Conservation (phyloP, 2,113 vertebrate species). For the Vombatus ursinus region DNA sequence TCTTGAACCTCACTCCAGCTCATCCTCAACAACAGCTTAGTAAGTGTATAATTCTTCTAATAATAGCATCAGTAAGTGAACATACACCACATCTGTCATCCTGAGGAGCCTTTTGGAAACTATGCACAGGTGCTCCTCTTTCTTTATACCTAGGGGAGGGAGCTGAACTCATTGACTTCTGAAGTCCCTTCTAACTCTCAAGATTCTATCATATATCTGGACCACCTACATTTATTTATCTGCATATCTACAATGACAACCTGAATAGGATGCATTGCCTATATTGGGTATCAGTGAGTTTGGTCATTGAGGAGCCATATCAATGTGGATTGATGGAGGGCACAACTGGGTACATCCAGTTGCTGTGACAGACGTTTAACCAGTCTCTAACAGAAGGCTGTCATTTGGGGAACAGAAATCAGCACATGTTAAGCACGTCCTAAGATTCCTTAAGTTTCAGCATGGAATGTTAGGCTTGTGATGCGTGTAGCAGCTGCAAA, state of each 20-base stretch:
- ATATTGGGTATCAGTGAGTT: neutral
- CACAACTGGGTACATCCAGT: neutral
- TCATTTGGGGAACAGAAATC: constrained; percentile 29
- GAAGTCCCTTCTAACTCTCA: neutral
- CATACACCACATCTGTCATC: neutral
- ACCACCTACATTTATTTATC: neutral
- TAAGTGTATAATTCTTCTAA: constrained; percentile 45
- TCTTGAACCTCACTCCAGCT: constrained; percentile 26
- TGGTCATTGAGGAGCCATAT: neutral
- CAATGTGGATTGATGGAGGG: neutral
- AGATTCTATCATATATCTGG: neutral
- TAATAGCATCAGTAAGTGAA: constrained; percentile 23
- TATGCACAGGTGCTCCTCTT: neutral
- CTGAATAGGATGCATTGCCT: neutral
- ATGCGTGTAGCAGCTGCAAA: constrained; percentile 29
- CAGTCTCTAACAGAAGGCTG: neutral
- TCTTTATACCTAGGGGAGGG: neutral
- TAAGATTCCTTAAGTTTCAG: constrained; percentile 31
- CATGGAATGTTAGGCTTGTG: constrained; percentile 23
- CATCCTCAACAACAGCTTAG: constrained; percentile 46
- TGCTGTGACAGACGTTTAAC: neutral
- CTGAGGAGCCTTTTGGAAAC: constrained; percentile 6
- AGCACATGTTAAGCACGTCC: neutral
- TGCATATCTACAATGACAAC: neutral
- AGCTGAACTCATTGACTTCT: neutral